Evolutionary conservation across 1,140 invertebrate species (phyloP), one percentile per base, ranked within the genome.

Genomic region (Gryllus bimaculatus): DNA sequence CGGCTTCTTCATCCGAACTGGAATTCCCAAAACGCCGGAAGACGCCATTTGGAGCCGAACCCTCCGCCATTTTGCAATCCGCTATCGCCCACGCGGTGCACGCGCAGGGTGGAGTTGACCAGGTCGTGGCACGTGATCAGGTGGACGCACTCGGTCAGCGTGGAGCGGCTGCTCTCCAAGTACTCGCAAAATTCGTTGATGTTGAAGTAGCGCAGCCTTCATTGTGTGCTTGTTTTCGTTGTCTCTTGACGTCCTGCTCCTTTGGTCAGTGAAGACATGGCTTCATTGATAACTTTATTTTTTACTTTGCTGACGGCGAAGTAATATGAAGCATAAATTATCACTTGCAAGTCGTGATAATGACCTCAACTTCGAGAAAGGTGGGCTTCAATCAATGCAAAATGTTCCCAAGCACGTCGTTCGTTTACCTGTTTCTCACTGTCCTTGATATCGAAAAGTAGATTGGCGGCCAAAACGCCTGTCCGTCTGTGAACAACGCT

Each of bases 91-190:
- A 85, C 26, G 81, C 87, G 87, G 80, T 89, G 88, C 49, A 89
- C 86, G 48, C 86, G 82, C 21, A 91, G 83, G 47, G 94, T 85
- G 74, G 89, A 87, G 79, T 90, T 86, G 6, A 87, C 85, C 48
- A 94, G 85, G 80, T 88, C 86, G 76, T 83, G 83, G 81, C 88
- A 90, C 7, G 92, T 93, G 74, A 94, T 87, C 26, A 92, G 85
- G 85, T 91, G 93, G 81, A 94, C 88, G 84, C 92, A 93, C 6
- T 94, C 85, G 82, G 93, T 91, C 39, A 94, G 80, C 0, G 88
- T 74, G 15, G 8, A 15, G 18, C 6, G 47, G 47, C 66, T 20
- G 8, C 18, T 39, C n/a, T 73, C 12, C 18, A 79, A 8, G 20
- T 48, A 47, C n/a, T 74, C 49, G 10, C 54, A 13, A 10, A 54